Evolutionary conservation across 2,888 invertebrate genomes (phyloP), one percentile per base, ranked within the genome.

Genomic region (Villa cingulata): DNA sequence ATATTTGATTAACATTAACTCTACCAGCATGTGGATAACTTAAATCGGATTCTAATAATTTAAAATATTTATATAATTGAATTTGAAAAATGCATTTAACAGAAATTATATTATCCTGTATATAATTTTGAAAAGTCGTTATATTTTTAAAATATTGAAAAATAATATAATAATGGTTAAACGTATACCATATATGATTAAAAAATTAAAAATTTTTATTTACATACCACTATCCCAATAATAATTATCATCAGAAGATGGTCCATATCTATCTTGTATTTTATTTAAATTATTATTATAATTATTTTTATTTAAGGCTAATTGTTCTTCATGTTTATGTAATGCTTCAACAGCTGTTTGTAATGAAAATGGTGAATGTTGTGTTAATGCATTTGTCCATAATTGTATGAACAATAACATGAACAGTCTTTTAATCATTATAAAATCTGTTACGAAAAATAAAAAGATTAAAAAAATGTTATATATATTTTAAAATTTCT

Each of bases 301-400:
- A 53, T 56, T 55, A 49, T 58, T 55, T 50, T 55, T 56, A n/a
- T n/a, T n/a, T 48, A 58, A 50, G 43, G 57, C 56, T 52, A 58
- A 51, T 54, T 58, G 56, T 43, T 54, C 51, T 55, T 69, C 68
- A 12, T 66, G 64, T 41, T 65, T 63, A 52, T 65, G 67, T 49
- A 69, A 55, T 48, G 68, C 68, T 54, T 69, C 68, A 37, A 69
- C 67, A 5, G 69, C 69, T 20, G 65, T 64, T 56, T 68, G 66
- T 34, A 68, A 57, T 3, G 68, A 68, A 51, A 59, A 67, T 40
- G 61, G 58, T 19, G 66, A 58, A 47, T 56, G 56, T 41, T 53
- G 55, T 49, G 51, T 46, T 49, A 51, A 51, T 41, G 49, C 40
- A 17, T 46, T 46, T 45, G 50, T 50, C 50, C 51, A 52, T 10